Percentiles rank a stretch among this genome's conserved stretches.
phyloP scores from a whole-genome alignment of 2,113 vertebrate species.

The chimpanzee (Pan troglodytes) region DNA sequence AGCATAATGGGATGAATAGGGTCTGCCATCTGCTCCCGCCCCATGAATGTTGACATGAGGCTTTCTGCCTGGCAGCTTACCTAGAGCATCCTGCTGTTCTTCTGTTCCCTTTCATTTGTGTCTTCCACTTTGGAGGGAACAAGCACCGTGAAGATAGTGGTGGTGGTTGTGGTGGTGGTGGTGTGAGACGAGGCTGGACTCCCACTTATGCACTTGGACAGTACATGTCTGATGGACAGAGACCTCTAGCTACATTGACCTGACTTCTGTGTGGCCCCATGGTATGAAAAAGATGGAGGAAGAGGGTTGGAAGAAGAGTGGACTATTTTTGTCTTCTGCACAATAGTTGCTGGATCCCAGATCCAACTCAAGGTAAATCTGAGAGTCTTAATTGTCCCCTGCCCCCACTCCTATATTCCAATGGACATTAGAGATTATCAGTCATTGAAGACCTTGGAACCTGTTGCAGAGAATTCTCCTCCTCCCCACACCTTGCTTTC shows the following conservation, averaged over 20 bases:
- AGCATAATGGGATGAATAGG: not conserved
- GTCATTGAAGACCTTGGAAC: not conserved
- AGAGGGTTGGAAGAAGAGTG: not conserved
- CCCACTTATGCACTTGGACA: not conserved
- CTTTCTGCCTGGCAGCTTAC: not conserved
- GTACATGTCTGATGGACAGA: not conserved
- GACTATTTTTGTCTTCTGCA: not conserved
- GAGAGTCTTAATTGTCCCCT: not conserved
- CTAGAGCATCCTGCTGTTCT: not conserved
- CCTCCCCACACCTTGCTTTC: not conserved
- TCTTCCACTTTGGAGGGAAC: not conserved
- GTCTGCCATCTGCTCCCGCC: too few species aligned
- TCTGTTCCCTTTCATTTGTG: not conserved
- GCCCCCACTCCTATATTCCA: not conserved
- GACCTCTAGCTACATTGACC: not conserved
- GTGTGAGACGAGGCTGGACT: not conserved
- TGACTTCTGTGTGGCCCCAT: not conserved
- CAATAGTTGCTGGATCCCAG: not conserved
- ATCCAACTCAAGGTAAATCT: not conserved
- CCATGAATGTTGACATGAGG: not conserved
- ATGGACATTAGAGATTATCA: not conserved
- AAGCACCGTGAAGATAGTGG: not conserved
- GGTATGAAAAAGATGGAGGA: not conserved
- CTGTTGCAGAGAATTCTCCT: not conserved
- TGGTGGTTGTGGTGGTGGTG: too few species aligned